Evolutionary conservation across 2,113 vertebrate species (phyloP), one percentile per base, ranked within the genome.

Genomic region (Vulpes ferrilata): DNA sequence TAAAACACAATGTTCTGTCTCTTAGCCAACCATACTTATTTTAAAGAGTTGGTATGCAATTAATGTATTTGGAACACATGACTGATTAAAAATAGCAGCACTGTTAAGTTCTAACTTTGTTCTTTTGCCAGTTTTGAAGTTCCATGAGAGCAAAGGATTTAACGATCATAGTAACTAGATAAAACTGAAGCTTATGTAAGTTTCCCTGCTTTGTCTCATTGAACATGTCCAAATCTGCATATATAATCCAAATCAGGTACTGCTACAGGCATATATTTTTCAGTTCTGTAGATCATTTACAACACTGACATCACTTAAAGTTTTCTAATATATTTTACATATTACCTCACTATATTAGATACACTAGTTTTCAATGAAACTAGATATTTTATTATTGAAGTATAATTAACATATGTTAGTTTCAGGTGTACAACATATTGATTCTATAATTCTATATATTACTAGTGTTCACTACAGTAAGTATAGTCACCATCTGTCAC

Each of bases 21-120:
- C 93, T 90, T 89, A 89, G 65, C 93, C 79, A 86, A 97, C 85
- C 76, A 97, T 25, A 30, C 57, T 60, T 92, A 98, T 96, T 98
- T 97, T 97, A 96, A 97, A 25, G n/a, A 95, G 93, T 93, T 98
- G 96, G 59, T 95, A 98, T 97, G 93, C 93, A 97, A 96, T 97
- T 96, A 94, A 96, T 95, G 92, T 98, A 89, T 96, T 97, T 4
- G 11, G 95, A 98, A 96, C 87, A 96, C 55, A 94, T 98, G 97
- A 98, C 95, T 88, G 82, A 83, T 96, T 96, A 97, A 98, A 97
- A 98, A 96, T 97, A 97, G 79, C 93, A 92, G 35, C 93, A 90
- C 96, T 97, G 95, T 96, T 97, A 97, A 97, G 88, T 97, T 97
- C 82, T 92, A 92, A 84, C 96, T 98, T 96, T 98, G 97, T 96